These are phyloP conservation scores for Polietes domitor DNA, from an alignment of 2,888 invertebrate species.

Conservation along the genomic window DNA sequence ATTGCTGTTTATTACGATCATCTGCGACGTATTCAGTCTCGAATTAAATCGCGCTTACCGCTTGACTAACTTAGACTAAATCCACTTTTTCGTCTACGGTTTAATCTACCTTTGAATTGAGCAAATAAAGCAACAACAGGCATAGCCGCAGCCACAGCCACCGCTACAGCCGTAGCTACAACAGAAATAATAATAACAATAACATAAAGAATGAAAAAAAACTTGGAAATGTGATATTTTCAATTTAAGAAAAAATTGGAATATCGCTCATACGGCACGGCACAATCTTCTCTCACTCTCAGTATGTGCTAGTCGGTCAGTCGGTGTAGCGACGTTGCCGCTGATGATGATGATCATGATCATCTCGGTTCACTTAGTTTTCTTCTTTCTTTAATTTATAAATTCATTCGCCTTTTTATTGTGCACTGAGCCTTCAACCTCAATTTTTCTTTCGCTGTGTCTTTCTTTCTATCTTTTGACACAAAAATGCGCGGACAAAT, in stretches of 20 bases:
- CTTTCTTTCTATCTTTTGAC: background rate
- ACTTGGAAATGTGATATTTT: slow-evolving; percentile 60
- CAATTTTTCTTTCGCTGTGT: slow-evolving; percentile 67
- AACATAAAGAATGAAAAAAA: background rate
- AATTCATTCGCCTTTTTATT: too few species aligned
- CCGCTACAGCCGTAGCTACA: too few species aligned
- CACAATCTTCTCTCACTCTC: slow-evolving; percentile 35
- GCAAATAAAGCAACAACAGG: slow-evolving; percentile 16
- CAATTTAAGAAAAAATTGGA: slow-evolving; percentile 37
- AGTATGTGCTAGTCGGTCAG: background rate
- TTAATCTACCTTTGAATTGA: slow-evolving; percentile 60
- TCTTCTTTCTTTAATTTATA: slow-evolving; percentile 12
- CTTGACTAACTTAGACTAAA: slow-evolving; percentile 64
- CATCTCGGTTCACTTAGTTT: background rate
- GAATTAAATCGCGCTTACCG: slow-evolving; percentile 60
- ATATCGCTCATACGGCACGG: slow-evolving; percentile 39
- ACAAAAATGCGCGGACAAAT: background rate
- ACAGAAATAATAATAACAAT: slow-evolving; percentile 17
- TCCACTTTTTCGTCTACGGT: slow-evolving; percentile 51
- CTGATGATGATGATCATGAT: slow-evolving; percentile 50
- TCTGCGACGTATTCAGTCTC: background rate
- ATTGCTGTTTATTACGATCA: background rate
- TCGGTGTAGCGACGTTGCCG: background rate
- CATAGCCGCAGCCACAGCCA: background rate
- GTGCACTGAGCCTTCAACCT: slow-evolving; percentile 71